Conservation (phyloP, 2,797 vertebrate species). For the Bryconaethiops microstoma region DNA sequence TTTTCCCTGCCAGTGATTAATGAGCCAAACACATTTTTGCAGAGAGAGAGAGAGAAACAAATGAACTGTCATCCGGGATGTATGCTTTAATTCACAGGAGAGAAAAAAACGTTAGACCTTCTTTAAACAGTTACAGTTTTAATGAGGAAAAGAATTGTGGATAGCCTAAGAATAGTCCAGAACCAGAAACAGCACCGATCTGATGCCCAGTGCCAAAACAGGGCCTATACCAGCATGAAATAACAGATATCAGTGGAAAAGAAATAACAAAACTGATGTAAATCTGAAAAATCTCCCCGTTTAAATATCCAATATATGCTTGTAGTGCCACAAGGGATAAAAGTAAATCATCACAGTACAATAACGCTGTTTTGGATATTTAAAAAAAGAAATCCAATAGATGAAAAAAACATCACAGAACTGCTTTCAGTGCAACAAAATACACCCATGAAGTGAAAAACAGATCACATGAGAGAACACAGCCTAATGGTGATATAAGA, state of each 20-base stretch:
- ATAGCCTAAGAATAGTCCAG: background rate
- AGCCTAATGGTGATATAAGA: no score
- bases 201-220: background rate
- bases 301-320: background rate
- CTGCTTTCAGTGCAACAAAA: no score
- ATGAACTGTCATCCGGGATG: background rate
- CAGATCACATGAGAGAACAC: no score
- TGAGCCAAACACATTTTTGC: constrained; percentile 16
- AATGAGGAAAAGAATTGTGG: background rate
- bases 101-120: background rate
- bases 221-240: background rate
- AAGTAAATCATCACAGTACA: no score
- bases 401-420: no score
- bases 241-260: background rate
- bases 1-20: background rate
- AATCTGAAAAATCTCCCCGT: background rate
- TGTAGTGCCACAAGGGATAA: no score
- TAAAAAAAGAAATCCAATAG: no score
- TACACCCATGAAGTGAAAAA: no score
- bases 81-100: background rate
- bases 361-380: no score
- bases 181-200: background rate
- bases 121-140: background rate
- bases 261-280: background rate
- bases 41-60: background rate